Percentiles rank a stretch among this genome's conserved stretches.
Conservation (phyloP, 1,140 invertebrate genomes). For the Caenorhabditis tropicalis region DNA sequence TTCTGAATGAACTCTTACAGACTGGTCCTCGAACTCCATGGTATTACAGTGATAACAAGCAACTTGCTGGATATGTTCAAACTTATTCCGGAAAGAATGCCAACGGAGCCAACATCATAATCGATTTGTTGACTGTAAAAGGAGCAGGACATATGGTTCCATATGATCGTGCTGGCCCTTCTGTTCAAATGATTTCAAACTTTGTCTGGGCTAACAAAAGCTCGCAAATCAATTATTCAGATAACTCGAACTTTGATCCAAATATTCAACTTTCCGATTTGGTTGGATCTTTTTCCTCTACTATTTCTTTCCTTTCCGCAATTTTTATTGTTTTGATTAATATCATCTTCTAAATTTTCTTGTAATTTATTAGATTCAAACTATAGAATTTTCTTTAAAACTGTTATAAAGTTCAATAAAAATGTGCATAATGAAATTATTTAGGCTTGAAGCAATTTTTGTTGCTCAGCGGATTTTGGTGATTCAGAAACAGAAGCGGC, state of each 20-base stretch:
- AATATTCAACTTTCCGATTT: conserved; percentile 32
- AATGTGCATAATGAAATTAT: conserved; percentile 9
- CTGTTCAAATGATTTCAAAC: conserved; percentile 72
- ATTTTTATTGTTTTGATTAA: not conserved
- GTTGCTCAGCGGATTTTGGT: conserved; percentile 13
- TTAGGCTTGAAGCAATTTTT: conserved; percentile 23
- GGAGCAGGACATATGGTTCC: conserved; percentile 76
- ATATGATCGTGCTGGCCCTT: conserved; percentile 73
- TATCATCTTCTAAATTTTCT: not conserved
- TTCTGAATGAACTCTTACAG: not conserved
- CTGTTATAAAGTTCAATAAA: conserved; percentile 1
- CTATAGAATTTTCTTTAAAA: conserved; percentile 5
- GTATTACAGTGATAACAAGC: conserved; percentile 34
- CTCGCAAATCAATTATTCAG: conserved; percentile 5
- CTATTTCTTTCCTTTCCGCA: not conserved
- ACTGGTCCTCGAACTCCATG: not conserved
- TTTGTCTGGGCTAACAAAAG: conserved; percentile 57
- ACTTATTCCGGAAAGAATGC: conserved; percentile 40
- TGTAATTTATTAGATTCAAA: not conserved
- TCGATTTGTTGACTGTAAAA: conserved; percentile 60
- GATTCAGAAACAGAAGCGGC: not conserved
- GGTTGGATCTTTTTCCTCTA: not conserved
- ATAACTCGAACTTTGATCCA: not conserved
- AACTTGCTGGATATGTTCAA: conserved; percentile 55
- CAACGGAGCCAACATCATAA: conserved; percentile 24